Percentiles rank a stretch among this genome's conserved stretches.
phyloP scores from a whole-genome alignment of 2,113 vertebrate species.

The Vulpes lagopus region DNA sequence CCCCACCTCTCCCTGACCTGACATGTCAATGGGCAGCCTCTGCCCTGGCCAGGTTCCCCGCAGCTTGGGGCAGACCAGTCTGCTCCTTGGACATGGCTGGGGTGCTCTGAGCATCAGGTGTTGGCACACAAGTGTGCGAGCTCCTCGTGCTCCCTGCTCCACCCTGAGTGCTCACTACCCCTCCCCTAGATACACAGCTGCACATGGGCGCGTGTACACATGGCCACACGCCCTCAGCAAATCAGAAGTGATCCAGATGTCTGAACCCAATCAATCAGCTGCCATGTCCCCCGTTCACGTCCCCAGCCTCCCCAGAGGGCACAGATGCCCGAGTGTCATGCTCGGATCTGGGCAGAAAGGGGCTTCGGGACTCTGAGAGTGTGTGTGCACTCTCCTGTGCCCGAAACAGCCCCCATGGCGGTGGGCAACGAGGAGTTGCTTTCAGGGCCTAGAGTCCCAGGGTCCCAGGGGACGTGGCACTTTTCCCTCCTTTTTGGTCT shows the following conservation, averaged over 20 bases:
- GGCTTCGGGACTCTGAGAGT: fast-evolving
- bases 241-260: neutral
- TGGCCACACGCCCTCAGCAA: neutral
- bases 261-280: neutral
- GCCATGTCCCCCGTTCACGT: fast-evolving
- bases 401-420: fast-evolving
- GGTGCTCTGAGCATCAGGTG: neutral
- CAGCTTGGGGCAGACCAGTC: neutral
- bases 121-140: fast-evolving
- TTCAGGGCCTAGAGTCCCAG: fast-evolving
- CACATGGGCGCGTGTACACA: too few relatives aligned
- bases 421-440: neutral
- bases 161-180: neutral
- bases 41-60: neutral
- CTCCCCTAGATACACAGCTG: neutral
- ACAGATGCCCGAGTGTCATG: fast-evolving
- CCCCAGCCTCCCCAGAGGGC: neutral
- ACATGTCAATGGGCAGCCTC: neutral
- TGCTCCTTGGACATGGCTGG: neutral
- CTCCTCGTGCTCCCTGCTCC: neutral
- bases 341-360: neutral
- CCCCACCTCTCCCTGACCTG: neutral
- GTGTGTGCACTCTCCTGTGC: fast-evolving
- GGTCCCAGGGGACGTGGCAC: fast-evolving
- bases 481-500: neutral